Evolutionary conservation across 2,113 vertebrate genomes (phyloP).

Genomic region (Percopsis transmontana): DNA sequence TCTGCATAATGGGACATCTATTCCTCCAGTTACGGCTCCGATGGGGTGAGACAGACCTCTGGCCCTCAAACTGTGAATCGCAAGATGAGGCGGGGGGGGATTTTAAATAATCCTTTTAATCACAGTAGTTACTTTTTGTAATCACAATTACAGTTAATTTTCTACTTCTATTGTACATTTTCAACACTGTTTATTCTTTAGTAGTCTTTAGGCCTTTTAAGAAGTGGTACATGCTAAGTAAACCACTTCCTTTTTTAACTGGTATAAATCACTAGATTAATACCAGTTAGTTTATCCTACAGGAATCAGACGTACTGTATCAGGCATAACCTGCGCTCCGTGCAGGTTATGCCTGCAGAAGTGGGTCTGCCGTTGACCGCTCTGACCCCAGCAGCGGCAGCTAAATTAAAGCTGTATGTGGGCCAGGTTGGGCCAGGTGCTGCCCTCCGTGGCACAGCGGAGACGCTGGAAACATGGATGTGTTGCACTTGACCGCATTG

Average conservation of each 20-base stretch:
- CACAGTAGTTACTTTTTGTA: too few species aligned
- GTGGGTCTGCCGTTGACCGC: constrained; percentile 24
- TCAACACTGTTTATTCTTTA: too few species aligned
- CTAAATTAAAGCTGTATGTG: constrained; percentile 62
- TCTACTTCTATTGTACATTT: too few species aligned
- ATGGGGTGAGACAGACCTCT: neutral
- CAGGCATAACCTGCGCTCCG: neutral
- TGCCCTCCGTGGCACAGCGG: constrained; percentile 34
- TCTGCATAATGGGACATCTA: constrained; percentile 33
- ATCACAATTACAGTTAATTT: too few species aligned
- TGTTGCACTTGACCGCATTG: constrained; percentile 19
- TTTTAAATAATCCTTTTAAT: neutral
- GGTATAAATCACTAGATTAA: too few species aligned
- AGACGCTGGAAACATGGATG: constrained; percentile 8
- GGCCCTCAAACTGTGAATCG: neutral
- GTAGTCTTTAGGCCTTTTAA: too few species aligned
- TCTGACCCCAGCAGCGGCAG: constrained; percentile 44
- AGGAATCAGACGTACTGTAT: neutral
- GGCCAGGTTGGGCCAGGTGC: constrained; percentile 61
- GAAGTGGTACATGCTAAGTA: too few species aligned
- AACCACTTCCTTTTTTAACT: too few species aligned
- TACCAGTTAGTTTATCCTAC: too few species aligned
- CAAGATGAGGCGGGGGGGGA: neutral
- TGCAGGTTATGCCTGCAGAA: constrained; percentile 17
- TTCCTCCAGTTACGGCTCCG: neutral